Evolutionary conservation across 2,888 invertebrate genomes (phyloP).

Genomic region (Agrochola litura): DNA sequence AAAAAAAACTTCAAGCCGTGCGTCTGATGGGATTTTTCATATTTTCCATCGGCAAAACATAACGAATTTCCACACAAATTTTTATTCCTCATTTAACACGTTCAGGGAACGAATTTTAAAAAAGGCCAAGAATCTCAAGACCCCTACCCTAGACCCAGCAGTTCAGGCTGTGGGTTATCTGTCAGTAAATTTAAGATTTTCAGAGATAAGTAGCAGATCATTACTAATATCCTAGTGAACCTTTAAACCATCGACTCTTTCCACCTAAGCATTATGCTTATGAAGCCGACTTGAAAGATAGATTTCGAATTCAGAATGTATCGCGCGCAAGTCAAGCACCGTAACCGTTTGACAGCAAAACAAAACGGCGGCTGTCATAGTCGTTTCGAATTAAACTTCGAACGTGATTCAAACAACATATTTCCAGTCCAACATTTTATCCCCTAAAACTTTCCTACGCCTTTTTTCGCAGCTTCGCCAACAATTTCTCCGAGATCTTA

Average conservation of each 20-base stretch:
- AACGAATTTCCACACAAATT: too few relatives aligned
- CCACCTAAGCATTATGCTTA: background rate
- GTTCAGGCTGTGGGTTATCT: too few relatives aligned
- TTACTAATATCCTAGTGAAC: too few relatives aligned
- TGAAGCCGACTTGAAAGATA: background rate
- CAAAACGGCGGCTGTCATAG: background rate
- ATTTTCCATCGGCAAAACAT: background rate
- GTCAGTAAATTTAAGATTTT: too few relatives aligned
- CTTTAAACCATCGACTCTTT: too few relatives aligned
- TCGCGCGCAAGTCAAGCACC: background rate
- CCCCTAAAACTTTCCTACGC: background rate
- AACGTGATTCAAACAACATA: background rate
- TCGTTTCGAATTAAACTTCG: background rate
- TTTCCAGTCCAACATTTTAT: background rate
- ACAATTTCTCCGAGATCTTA: constrained; percentile 21
- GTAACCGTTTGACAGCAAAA: background rate
- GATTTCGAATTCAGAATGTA: background rate
- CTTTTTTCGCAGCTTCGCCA: background rate
- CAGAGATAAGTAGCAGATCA: too few relatives aligned
- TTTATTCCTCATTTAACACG: too few relatives aligned
- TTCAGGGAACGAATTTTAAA: too few relatives aligned
- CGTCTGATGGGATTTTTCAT: too few relatives aligned
- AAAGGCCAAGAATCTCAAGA: too few relatives aligned
- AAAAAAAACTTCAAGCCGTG: too few relatives aligned
- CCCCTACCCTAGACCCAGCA: too few relatives aligned